phyloP scores from a whole-genome alignment of 1,140 invertebrate genomes.

The Drosophila cardini region DNA sequence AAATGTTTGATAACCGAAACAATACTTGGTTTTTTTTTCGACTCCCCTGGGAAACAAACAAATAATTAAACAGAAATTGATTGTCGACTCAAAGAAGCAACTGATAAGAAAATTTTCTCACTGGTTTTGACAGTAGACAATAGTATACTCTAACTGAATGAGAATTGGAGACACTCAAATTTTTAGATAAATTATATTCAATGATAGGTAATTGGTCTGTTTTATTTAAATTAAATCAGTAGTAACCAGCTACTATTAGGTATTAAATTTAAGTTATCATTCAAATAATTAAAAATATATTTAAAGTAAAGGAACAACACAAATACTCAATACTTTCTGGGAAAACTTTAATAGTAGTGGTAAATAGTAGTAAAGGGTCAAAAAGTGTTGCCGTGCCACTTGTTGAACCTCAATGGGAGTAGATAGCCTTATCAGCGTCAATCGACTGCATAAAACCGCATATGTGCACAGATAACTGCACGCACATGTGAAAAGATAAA shows the following conservation, averaged over 20 bases:
- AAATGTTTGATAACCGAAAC: too few relatives aligned
- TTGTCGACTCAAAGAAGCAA: slow-evolving; percentile 3
- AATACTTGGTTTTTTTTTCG: neutral
- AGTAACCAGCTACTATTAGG: too few relatives aligned
- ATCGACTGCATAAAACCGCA: neutral
- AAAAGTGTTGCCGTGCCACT: neutral
- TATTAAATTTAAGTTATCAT: too few relatives aligned
- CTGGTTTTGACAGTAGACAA: neutral
- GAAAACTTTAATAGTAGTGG: neutral
- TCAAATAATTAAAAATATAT: too few relatives aligned
- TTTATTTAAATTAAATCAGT: too few relatives aligned
- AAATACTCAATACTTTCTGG: neutral
- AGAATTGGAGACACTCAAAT: too few relatives aligned
- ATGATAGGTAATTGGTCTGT: too few relatives aligned
- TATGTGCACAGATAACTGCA: neutral
- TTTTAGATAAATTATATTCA: too few relatives aligned
- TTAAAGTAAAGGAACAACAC: too few relatives aligned
- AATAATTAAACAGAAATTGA: neutral
- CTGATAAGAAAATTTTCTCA: slow-evolving; percentile 1
- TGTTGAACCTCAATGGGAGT: slow-evolving; percentile 7
- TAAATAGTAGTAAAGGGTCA: neutral
- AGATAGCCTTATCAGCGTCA: neutral
- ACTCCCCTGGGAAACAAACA: neutral
- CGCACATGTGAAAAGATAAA: neutral
- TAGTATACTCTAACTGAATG: neutral